Percentiles rank a stretch among this genome's conserved stretches.
These are phyloP conservation scores for Odontomachus brunneus DNA, from an alignment of 1,140 invertebrate species.

Conservation along the genomic window DNA sequence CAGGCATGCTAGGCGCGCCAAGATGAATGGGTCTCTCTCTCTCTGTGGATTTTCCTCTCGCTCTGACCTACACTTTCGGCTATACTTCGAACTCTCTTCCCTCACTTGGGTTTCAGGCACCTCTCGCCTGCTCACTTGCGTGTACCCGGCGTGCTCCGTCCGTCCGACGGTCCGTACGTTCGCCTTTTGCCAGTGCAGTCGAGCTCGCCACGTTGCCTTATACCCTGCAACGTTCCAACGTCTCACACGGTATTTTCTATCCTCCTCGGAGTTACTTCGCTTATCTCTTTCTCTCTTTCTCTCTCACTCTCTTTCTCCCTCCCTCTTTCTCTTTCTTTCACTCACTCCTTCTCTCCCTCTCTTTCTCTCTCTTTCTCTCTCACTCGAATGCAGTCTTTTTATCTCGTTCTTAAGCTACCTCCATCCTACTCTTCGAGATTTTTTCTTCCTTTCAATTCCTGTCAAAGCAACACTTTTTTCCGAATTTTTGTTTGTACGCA, in stretches of 20 bases:
- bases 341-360: conserved; percentile 43
- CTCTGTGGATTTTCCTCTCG: conserved; percentile 57
- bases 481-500: conserved; percentile 42
- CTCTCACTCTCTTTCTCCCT: conserved; percentile 9
- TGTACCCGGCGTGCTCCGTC: conserved; percentile 65
- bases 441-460: conserved; percentile 40
- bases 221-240: conserved; percentile 59
- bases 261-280: conserved; percentile 39
- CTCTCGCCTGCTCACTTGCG: conserved; percentile 62
- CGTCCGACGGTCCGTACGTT: conserved; percentile 64
- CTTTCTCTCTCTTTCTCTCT: conserved; percentile 30
- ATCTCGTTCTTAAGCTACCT: conserved; percentile 48
- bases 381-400: conserved; percentile 55
- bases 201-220: conserved; percentile 73
- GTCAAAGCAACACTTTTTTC: conserved; percentile 41
- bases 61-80: conserved; percentile 53
- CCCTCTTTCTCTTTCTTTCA: conserved; percentile 35
- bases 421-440: conserved; percentile 26
- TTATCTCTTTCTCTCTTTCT: conserved; percentile 25
- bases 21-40: conserved; percentile 84
- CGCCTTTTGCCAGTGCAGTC: conserved; percentile 70
- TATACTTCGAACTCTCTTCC: conserved; percentile 56
- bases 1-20: conserved; percentile 82
- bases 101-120: conserved; percentile 51
- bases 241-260: conserved; percentile 65